Evolutionary conservation across 2,888 invertebrate species (phyloP), one percentile per base, ranked within the genome.

Genomic region (Limnephilus lunatus): DNA sequence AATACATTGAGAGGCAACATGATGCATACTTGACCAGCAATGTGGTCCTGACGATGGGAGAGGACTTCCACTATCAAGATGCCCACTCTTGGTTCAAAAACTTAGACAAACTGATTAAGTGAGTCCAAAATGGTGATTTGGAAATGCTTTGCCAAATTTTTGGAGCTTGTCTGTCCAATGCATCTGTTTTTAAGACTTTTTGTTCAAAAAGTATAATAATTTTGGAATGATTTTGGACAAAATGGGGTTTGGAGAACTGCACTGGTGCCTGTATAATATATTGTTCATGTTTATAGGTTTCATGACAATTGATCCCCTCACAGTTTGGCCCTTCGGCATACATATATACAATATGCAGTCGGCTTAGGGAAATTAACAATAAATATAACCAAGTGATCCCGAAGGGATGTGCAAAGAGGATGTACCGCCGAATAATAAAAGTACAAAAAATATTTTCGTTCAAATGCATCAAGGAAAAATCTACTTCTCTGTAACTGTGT

Each of bases 31-130:
- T 94, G 92, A 97, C 98, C 0, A 97, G 97, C 93, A 98, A 99
- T 94, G 96, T 99, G n/a, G 96, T 99, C 94, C 96, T 99, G 90
- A 98, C 99, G 0, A 99, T 99, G 99, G 99, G 99, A 0, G 98
- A 98, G 94, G 99, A 99, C 95, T 99, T 99, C 95, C 97, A 98
- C 94, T 99, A 98, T 95, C 98, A 98, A 95, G 96, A 97, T 93
- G 97, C 98, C 0, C 95, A 96, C 32, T 96, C 97, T 95, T 98
- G 98, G 97, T 99, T 97, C 95, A 97, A 96, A 94, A 99, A 99
- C 95, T 95, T 99, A 95, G 99, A 99, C 95, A 98, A 98, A 94
- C 96, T 99, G 25, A 99, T 99, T 94, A 96, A 97, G 97, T 98
- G 97, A 96, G 97, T 95, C 35, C 68, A 68, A 68, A n/a, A 25